Conservation (phyloP, 2,888 invertebrate species). For the Aphidoletes aphidimyza region DNA sequence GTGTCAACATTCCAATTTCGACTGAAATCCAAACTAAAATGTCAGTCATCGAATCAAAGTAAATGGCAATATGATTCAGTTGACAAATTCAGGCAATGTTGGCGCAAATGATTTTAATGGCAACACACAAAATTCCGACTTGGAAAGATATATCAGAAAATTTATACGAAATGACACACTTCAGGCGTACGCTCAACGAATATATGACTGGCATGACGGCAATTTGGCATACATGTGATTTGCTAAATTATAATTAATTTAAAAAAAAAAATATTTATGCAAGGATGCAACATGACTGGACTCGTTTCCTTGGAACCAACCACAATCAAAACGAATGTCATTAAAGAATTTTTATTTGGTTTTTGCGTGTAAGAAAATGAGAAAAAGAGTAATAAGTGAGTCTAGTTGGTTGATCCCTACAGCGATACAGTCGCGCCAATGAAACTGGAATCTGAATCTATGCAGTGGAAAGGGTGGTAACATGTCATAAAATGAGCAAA, state of each 20-base stretch:
- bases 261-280: background rate
- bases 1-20: constrained; percentile 39
- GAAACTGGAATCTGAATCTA: no score
- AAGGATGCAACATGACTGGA: background rate
- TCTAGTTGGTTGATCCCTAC: constrained; percentile 21
- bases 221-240: background rate
- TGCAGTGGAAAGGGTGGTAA: background rate
- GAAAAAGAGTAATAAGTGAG: background rate
- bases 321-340: constrained; percentile 2
- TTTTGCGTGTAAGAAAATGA: constrained; percentile 28
- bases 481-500: background rate
- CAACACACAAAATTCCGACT: no score
- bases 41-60: background rate
- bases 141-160: no score
- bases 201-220: background rate
- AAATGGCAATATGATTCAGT: background rate
- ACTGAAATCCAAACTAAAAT: background rate
- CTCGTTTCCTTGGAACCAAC: background rate
- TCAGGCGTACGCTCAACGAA: constrained; percentile 10
- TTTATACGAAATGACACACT: constrained; percentile 38
- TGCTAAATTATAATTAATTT: constrained; percentile 23
- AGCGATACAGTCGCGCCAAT: background rate
- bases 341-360: constrained; percentile 13
- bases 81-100: constrained; percentile 15
- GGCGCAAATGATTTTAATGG: background rate